These are phyloP conservation scores for Clytia hemisphaerica DNA, from an alignment of 30 jellyfish, hydroid and myxozoan species.

Conservation along the genomic window DNA sequence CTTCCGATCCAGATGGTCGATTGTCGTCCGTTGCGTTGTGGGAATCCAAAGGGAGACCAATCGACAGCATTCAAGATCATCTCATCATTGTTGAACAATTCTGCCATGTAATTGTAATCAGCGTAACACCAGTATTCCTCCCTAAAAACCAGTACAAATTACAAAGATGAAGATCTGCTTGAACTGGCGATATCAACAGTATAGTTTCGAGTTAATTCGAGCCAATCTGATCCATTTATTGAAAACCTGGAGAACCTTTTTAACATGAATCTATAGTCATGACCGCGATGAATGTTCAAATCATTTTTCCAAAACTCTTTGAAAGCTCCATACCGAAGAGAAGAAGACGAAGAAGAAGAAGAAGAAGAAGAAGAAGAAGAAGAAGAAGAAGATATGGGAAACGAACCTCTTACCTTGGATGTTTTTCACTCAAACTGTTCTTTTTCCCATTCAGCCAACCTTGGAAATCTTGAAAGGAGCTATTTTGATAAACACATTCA, in stretches of 20 bases:
- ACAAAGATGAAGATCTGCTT: not conserved
- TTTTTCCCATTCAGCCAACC: conserved; percentile 24
- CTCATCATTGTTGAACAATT: conserved; percentile 39
- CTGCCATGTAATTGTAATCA: conserved; percentile 79
- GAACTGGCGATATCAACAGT: not conserved
- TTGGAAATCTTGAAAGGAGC: conserved; percentile 26
- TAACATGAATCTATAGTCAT: no score
- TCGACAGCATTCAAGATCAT: conserved; percentile 33
- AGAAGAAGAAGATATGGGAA: no score
- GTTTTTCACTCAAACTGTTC: not conserved
- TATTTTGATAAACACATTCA: conserved; percentile 37
- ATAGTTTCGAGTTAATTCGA: not conserved
- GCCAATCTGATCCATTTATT: not conserved
- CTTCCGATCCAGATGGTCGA: conserved; percentile 98
- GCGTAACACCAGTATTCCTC: conserved; percentile 56
- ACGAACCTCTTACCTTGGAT: conserved; percentile 17
- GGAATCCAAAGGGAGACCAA: conserved; percentile 77
- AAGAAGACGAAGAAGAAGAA: no score
- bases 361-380: no score
- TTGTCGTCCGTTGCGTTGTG: conserved; percentile 50
- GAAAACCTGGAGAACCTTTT: no score
- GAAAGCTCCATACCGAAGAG: no score
- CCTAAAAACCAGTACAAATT: conserved; percentile 16
- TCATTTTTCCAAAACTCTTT: no score
- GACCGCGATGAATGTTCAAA: no score